phyloP scores from a whole-genome alignment of 1,140 invertebrate species.

The Heliconius hermathena region DNA sequence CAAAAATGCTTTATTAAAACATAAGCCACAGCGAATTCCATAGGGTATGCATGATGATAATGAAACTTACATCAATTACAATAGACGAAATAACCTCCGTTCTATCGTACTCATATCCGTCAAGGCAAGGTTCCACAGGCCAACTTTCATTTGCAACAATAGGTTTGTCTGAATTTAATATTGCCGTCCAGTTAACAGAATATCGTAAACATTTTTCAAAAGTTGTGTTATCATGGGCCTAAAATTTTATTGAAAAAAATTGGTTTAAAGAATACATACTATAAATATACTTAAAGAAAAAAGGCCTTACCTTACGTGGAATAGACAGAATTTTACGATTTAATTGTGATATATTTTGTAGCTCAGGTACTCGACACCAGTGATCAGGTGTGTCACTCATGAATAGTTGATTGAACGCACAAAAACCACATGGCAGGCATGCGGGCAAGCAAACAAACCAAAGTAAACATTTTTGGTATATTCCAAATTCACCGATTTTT shows the following conservation, averaged over 20 bases:
- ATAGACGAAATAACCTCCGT: conserved; percentile 87
- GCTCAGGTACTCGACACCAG: conserved; percentile 89
- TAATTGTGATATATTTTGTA: conserved; percentile 82
- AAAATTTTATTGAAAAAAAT: conserved; percentile 41
- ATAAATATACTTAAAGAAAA: background rate
- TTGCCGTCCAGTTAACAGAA: conserved; percentile 86
- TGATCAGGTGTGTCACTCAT: conserved; percentile 91
- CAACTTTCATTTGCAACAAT: conserved; percentile 80
- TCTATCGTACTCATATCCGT: conserved; percentile 92
- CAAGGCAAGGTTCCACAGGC: conserved; percentile 85
- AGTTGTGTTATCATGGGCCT: conserved; percentile 78
- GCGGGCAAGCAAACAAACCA: conserved; percentile 94
- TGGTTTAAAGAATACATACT: background rate
- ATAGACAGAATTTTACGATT: conserved; percentile 85
- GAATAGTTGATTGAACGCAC: conserved; percentile 95
- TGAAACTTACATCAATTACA: conserved; percentile 88
- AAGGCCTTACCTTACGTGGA: conserved; percentile 79
- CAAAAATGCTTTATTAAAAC: background rate
- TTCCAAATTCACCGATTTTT: conserved; percentile 92
- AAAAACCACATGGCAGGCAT: conserved; percentile 93
- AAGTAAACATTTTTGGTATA: conserved; percentile 92
- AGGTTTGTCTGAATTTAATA: conserved; percentile 70
- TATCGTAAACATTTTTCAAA: conserved; percentile 82
- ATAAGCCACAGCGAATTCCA: background rate
- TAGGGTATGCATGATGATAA: conserved; percentile 20